Conservation (phyloP, 64 coral and sea anemone genomes). For the Anthopleura sola region DNA sequence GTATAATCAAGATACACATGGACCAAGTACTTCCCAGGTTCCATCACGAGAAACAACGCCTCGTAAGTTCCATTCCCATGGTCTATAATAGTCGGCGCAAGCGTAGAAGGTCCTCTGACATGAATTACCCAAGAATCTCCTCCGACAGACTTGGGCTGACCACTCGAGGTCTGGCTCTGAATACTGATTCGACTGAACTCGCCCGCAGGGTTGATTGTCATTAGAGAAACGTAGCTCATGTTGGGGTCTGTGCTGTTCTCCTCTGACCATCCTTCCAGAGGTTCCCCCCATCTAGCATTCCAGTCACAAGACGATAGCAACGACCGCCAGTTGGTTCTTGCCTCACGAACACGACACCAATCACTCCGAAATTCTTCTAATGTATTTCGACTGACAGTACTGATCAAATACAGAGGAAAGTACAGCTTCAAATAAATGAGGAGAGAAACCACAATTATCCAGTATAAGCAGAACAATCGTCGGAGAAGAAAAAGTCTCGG, state of each 20-base stretch:
- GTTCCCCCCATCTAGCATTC: slow-evolving; percentile 16
- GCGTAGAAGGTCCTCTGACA: slow-evolving; percentile 52
- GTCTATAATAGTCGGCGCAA: slow-evolving; percentile 69
- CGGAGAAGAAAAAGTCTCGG: slow-evolving; percentile 69
- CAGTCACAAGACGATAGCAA: slow-evolving; percentile 35
- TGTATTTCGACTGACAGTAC: slow-evolving; percentile 56
- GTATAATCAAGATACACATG: slow-evolving; percentile 63
- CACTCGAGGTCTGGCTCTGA: slow-evolving; percentile 62
- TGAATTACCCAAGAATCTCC: slow-evolving; percentile 69
- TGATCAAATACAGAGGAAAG: slow-evolving; percentile 63
- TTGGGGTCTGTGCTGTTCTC: slow-evolving; percentile 59
- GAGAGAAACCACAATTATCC: slow-evolving; percentile 50
- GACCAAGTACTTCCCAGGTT: slow-evolving; percentile 63
- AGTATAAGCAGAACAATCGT: slow-evolving; percentile 59
- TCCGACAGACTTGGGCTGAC: slow-evolving; percentile 28
- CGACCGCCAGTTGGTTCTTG: slow-evolving; percentile 45
- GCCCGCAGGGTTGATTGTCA: slow-evolving; percentile 59
- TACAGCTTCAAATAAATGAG: slow-evolving; percentile 73
- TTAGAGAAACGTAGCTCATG: slow-evolving; percentile 59
- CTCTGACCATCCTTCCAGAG: slow-evolving; percentile 1
- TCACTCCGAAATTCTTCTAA: slow-evolving; percentile 58
- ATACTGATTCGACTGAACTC: slow-evolving; percentile 80
- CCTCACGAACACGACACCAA: slow-evolving; percentile 60
- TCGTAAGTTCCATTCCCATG: slow-evolving; percentile 77
- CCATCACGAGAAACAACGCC: slow-evolving; percentile 69